phyloP scores from a whole-genome alignment of 2,113 vertebrate genomes.

The Rhabdomys dilectus region DNA sequence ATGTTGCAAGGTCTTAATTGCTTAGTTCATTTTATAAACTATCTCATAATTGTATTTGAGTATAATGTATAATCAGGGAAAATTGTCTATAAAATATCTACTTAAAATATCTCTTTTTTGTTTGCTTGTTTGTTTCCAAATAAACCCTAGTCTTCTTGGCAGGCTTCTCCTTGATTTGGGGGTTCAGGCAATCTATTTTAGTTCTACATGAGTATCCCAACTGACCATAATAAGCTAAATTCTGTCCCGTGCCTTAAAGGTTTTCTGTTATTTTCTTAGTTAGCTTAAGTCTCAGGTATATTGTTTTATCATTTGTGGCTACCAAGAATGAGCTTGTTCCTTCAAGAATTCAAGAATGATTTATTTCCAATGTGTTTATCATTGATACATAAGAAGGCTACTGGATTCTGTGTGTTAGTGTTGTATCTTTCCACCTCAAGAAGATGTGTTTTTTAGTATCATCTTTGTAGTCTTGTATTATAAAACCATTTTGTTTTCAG shows the following conservation, averaged over 20 bases:
- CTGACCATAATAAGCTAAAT: neutral
- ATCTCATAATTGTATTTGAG: neutral
- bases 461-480: neutral
- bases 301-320: neutral
- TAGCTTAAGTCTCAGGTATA: neutral
- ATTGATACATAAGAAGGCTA: too few relatives aligned
- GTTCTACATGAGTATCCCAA: neutral
- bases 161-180: neutral
- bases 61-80: neutral
- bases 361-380: neutral
- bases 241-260: neutral
- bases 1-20: neutral
- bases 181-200: neutral
- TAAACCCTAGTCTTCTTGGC: neutral
- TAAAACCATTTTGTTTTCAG: neutral
- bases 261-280: neutral
- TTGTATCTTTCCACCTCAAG: neutral
- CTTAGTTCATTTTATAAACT: neutral
- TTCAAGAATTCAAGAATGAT: too few relatives aligned
- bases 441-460: neutral
- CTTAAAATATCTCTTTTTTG: neutral
- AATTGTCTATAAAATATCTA: neutral
- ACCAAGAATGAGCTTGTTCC: neutral
- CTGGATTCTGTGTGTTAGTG: neutral
- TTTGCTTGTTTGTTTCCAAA: neutral